Conservation (phyloP, 2,888 invertebrate species). For the Xylocampa areola region DNA sequence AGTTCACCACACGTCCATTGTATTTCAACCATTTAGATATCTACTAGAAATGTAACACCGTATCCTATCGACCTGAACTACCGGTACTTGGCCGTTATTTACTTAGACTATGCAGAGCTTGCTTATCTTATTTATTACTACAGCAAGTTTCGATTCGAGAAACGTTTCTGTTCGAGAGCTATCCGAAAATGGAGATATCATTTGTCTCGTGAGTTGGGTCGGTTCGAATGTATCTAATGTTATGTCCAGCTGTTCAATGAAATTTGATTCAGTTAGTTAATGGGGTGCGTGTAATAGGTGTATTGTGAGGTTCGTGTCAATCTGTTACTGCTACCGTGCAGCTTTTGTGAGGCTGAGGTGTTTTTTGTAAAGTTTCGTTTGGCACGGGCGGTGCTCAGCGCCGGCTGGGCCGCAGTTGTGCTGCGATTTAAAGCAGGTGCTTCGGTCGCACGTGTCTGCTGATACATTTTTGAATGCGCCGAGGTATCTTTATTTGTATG, state of each 20-base stretch:
- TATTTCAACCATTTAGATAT: conserved; percentile 18
- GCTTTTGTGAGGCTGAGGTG: conserved; percentile 50
- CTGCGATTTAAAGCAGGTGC: conserved; percentile 67
- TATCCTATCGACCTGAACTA: conserved; percentile 21
- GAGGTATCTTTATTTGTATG: conserved; percentile 20
- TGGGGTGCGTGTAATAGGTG: conserved; percentile 78
- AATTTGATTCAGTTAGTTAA: conserved; percentile 83
- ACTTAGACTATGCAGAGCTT: conserved; percentile 37
- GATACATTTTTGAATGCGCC: conserved; percentile 27
- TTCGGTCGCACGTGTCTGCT: conserved; percentile 59
- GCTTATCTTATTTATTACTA: conserved; percentile 49
- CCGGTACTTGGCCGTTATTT: conserved; percentile 47
- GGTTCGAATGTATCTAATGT: conserved; percentile 65
- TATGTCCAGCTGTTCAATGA: conserved; percentile 82
- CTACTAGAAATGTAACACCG: conserved; percentile 24
- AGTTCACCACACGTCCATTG: conserved; percentile 28
- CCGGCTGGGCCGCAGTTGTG: conserved; percentile 42
- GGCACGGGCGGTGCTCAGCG: conserved; percentile 59
- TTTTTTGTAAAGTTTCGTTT: conserved; percentile 62
- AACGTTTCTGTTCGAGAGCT: conserved; percentile 31
- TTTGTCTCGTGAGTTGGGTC: conserved; percentile 57
- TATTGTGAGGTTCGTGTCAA: conserved; percentile 68
- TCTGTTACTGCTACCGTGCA: conserved; percentile 64
- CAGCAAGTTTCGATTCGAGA: conserved; percentile 38
- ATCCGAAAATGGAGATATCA: conserved; percentile 49